phyloP scores from a whole-genome alignment of 2,797 vertebrate species.

The Buphagus erythrorhynchus region DNA sequence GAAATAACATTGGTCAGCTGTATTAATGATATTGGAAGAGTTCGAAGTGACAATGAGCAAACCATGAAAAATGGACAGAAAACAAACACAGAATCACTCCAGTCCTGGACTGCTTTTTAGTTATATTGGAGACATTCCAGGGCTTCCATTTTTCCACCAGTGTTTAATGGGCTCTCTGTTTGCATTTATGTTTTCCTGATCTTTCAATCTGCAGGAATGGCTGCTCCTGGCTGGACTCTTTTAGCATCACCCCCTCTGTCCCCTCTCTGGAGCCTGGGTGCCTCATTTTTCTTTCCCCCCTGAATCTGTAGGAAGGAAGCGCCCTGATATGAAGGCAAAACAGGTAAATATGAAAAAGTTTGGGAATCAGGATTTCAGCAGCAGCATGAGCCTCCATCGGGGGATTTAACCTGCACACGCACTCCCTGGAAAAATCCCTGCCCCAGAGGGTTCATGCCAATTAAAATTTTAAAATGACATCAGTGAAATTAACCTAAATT shows the following conservation, averaged over 20 bases:
- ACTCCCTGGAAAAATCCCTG: constrained; percentile 52
- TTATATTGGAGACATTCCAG: constrained; percentile 67
- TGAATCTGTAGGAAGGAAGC: not conserved
- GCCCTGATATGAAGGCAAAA: not conserved
- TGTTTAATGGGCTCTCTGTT: constrained; percentile 70
- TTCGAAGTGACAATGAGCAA: constrained; percentile 65
- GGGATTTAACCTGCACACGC: not conserved
- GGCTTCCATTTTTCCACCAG: constrained; percentile 68
- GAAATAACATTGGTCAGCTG: constrained; percentile 44
- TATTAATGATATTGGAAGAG: constrained; percentile 57
- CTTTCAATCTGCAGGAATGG: constrained; percentile 42
- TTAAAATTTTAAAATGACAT: constrained; percentile 56
- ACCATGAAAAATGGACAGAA: constrained; percentile 68
- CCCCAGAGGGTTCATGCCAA: constrained; percentile 43
- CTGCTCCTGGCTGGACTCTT: constrained; percentile 6
- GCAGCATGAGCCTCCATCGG: not conserved
- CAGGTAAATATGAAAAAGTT: not conserved
- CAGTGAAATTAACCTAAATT: constrained; percentile 62
- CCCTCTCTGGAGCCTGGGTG: not conserved
- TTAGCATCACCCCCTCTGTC: not conserved
- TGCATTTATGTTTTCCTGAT: constrained; percentile 67
- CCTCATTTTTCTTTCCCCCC: not conserved
- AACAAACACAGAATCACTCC: constrained; percentile 64
- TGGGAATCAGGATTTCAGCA: not conserved
- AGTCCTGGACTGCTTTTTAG: constrained; percentile 51